Evolutionary conservation across 2,113 vertebrate species (phyloP).

Genomic region (Sprattus sprattus): DNA sequence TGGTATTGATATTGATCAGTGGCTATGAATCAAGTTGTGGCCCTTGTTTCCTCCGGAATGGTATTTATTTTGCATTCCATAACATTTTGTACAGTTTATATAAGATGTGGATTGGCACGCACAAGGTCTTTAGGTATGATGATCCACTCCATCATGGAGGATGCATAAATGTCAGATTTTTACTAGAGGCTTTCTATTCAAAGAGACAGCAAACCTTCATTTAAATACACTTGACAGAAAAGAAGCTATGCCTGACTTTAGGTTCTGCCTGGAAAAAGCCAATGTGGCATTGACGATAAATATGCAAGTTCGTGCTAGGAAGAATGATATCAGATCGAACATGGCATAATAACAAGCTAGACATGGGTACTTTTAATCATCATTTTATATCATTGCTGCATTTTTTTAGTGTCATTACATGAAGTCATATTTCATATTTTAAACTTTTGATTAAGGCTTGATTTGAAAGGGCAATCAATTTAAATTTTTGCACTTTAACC

Average conservation of each 20-base stretch:
- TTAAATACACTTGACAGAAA: slow-evolving; percentile 32
- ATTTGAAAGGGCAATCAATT: background rate
- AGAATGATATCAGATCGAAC: background rate
- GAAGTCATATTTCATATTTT: background rate
- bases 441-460: background rate
- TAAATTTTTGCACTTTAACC: background rate
- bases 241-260: background rate
- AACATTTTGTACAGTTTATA: slow-evolving; percentile 1
- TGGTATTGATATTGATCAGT: background rate
- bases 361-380: background rate
- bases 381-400: background rate
- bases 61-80: background rate
- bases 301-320: background rate
- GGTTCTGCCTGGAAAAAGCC: background rate
- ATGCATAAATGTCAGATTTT: slow-evolving; percentile 25
- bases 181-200: slow-evolving; percentile 26
- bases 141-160: background rate
- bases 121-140: no score
- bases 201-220: slow-evolving; percentile 28
- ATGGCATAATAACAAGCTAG: background rate
- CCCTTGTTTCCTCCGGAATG: background rate
- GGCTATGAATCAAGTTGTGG: background rate
- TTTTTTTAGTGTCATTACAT: background rate
- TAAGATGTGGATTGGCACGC: slow-evolving; percentile 6
- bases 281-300: background rate